Base-by-base conservation (phyloP, 2,113 vertebrate genomes). In the Dicaeum eximium region DNA sequence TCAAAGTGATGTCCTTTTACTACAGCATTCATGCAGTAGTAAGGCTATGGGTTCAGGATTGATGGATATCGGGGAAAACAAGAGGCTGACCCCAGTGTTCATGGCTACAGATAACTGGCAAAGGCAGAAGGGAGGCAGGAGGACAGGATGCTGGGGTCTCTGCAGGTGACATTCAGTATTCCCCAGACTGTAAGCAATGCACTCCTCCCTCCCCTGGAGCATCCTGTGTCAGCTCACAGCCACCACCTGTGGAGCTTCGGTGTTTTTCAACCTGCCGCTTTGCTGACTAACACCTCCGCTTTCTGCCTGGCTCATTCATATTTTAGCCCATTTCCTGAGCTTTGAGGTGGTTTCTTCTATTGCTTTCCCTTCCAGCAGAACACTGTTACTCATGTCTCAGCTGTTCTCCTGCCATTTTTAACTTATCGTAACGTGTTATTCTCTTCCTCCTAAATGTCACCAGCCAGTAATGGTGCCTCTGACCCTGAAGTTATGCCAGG, bases 201-300 rank as follows among this genome's bases (percentile, higher is more conserved):
- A 0, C 65, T 81, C 40, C 45, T 56, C 8, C 73, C 69, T 83
- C 35, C 56, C 72, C 77, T 57, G 67, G 88, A 70, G 84, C 90
- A 73, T 83, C 88, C 92, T 87, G 72, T 80, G 72, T 24, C 22
- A 45, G 44, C 75, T 95, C 44, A 6, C 38, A 58, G 42, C 78
- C 45, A 45, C 74, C 35, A 58, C 79, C 66, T 80, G 35, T 10
- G 14, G 42, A 35, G 38, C 88, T 75, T 67, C 1, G 7, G 79
- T 95, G 70, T 90, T 96, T 93, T 91, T 79, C 44, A 85, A 9
- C 48, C 37, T 42, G 67, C 69, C 45, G 78, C 91, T 94, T 96
- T 97, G 95, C 96, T 97, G 96, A 95, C 94, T 97, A 97, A 96
- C 96, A 88, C 93, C 95, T 95, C 91, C 1, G 65, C 87, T 92